A percentile compares a stretch with the other conserved stretches of the same genome.
These are phyloP conservation scores for Rhyacophila evoluta DNA, from an alignment of 2,888 invertebrate species.

Conservation along the genomic window DNA sequence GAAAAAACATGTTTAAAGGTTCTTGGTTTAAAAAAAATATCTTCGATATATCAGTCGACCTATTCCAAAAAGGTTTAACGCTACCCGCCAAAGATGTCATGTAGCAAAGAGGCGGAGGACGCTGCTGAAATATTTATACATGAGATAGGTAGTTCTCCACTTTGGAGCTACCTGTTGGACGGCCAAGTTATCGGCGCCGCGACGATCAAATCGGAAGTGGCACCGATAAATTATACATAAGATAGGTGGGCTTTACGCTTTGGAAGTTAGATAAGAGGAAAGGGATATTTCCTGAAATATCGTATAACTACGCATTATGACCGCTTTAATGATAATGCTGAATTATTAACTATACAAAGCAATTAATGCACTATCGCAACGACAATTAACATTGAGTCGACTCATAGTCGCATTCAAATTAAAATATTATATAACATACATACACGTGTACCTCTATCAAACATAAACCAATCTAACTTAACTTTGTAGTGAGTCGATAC, in stretches of 20 bases:
- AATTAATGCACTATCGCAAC: no score
- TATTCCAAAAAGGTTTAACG: neutral
- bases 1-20: no score
- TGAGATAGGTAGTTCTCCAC: neutral
- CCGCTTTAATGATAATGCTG: neutral
- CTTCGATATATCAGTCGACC: no score
- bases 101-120: neutral
- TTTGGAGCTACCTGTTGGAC: slow-evolving; percentile 14
- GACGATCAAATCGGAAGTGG: slow-evolving; percentile 19
- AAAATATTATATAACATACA: no score
- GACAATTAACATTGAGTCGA: no score
- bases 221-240: slow-evolving; percentile 12
- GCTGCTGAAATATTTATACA: slow-evolving; percentile 4
- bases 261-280: neutral
- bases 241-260: neutral
- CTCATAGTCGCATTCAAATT: no score
- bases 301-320: neutral
- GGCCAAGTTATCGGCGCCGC: slow-evolving; percentile 4
- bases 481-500: no score
- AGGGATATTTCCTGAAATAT: neutral
- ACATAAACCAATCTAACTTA: no score
- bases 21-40: no score
- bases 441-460: no score
- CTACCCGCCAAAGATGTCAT: neutral
- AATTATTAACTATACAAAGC: neutral